Evolutionary conservation across 1,140 invertebrate genomes (phyloP).

Genomic region (Maconellicoccus hirsutus): DNA sequence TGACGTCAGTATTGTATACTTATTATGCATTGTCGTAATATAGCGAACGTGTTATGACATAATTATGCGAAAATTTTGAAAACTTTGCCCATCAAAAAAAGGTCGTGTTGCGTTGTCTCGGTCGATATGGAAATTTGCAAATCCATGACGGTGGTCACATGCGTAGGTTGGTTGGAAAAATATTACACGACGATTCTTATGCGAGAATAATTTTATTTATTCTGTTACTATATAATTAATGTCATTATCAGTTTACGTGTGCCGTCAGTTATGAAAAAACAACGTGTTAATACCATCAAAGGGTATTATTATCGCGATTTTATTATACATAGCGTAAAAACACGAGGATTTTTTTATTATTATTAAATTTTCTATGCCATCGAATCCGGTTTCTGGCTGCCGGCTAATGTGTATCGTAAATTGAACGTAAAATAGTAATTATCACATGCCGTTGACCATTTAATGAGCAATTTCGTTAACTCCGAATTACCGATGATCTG

Average conservation of each 20-base stretch:
- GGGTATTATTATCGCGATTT: neutral
- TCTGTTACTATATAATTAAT: constrained; percentile 1
- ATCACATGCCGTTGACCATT: neutral
- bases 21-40: no score
- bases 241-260: neutral
- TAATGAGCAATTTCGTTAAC: neutral
- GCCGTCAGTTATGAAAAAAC: neutral
- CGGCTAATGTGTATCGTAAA: neutral
- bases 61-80: no score
- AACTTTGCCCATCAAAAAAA: no score
- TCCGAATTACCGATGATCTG: no score
- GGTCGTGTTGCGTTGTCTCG: no score
- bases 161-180: neutral
- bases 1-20: no score
- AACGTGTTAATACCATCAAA: neutral
- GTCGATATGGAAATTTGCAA: no score
- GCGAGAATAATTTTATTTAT: neutral
- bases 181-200: neutral
- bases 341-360: neutral
- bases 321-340: neutral
- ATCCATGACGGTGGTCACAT: no score
- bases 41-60: no score
- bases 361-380: neutral
- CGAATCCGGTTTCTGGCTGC: neutral
- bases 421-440: constrained; percentile 1